Evolutionary conservation across 2,888 invertebrate species (phyloP), one percentile per base, ranked within the genome.

Genomic region (Meiosimyza platycephala): DNA sequence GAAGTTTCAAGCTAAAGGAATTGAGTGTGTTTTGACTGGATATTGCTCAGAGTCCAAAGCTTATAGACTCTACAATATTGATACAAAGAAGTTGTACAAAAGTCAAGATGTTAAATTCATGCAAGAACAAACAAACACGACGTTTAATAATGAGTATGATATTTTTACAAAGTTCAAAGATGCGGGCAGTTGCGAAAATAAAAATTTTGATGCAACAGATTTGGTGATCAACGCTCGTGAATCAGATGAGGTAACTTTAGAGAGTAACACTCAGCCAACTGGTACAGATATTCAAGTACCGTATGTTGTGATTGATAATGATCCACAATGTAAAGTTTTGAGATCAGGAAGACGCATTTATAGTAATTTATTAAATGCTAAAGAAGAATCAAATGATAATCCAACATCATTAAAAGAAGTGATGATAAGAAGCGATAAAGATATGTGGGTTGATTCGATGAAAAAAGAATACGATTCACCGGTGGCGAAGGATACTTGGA

Each of bases 21-120:
- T 52, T 6, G 12, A 65, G 33, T 65, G 52, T 54, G 16, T 51
- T n/a, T 52, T 65, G 11, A 65, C 33, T 15, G 65, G 65, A n/a
- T 65, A 65, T 18, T 65, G 51, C 12, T n/a, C n/a, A 13, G 50
- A n/a, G 33, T 65, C 22, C 1, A 52, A 65, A 52, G 51, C 9
- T 13, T 52, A 50, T 65, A 15, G 65, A 2, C 18, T 52, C 15
- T 62, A 28, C 6, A 18, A 62, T 28, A 22, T 48, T 13, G 12
- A 47, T n/a, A 28, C 62, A 47, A 62, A 62, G 6, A 62, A 40
- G 47, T 12, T 62, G 13, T 18, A 28, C 13, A 22, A 18, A n/a
- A 62, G 62, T 47, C 22, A 40, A 13, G 63, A 63, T 63, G 63
- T 63, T 18, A 22, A 22, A 22, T 22, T 22, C 22, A 22, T 22